Evolutionary conservation across 2,797 vertebrate species (phyloP).

Genomic region (Sarcoramphus papa): DNA sequence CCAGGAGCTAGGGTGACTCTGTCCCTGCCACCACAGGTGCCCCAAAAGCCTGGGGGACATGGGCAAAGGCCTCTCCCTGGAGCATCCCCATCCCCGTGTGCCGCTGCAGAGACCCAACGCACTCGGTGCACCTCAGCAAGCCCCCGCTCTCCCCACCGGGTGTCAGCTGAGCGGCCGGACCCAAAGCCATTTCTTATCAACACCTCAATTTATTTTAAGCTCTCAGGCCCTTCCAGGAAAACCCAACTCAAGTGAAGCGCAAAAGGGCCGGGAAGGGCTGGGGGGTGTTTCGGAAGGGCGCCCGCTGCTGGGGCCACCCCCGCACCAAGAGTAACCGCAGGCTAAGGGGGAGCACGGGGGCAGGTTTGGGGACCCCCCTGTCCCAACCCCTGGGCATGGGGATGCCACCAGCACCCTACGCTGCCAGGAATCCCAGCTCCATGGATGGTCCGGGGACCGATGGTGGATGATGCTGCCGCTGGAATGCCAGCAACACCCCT

Average conservation of each 20-base stretch:
- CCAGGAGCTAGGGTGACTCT: not conserved
- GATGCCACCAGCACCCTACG: not conserved
- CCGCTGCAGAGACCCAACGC: not conserved
- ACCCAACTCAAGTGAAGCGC: rapidly evolving
- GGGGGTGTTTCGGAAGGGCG: not conserved
- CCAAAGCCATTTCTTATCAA: not conserved
- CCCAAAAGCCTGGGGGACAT: not conserved
- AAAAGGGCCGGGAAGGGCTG: not conserved
- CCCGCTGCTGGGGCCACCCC: not conserved
- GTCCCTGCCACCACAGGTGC: not conserved
- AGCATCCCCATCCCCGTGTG: rapidly evolving
- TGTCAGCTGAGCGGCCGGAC: not conserved
- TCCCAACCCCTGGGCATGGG: not conserved
- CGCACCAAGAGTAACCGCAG: rapidly evolving
- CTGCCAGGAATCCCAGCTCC: not conserved
- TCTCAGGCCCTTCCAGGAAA: not conserved
- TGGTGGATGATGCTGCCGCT: not conserved
- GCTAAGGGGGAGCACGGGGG: too few relatives aligned
- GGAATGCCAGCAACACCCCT: not conserved
- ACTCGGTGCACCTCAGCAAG: not conserved
- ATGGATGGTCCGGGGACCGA: rapidly evolving
- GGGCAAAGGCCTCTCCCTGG: not conserved
- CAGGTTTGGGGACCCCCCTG: not conserved
- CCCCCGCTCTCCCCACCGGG: rapidly evolving
- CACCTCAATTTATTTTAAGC: not conserved